phyloP scores from a whole-genome alignment of 2,113 vertebrate genomes.

The Scolopax mira region DNA sequence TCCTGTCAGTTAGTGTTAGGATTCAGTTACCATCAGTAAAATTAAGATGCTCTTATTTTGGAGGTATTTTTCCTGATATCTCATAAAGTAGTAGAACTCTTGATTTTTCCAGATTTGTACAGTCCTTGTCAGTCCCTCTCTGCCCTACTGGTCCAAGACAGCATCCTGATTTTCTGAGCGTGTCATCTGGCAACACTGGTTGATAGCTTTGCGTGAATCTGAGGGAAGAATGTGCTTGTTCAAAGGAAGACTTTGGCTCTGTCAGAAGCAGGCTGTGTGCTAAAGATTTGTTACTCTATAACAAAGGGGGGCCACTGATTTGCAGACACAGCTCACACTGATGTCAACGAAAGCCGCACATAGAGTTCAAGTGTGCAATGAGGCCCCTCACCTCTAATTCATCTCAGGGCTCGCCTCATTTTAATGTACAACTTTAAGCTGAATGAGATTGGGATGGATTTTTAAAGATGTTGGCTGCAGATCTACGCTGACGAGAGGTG shows the following conservation, averaged over 20 bases:
- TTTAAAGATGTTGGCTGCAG: conserved; percentile 55
- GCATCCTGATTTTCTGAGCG: not conserved
- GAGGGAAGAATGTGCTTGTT: conserved; percentile 16
- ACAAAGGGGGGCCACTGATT: conserved; percentile 5
- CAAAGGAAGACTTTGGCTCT: conserved; percentile 18
- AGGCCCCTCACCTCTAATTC: not conserved
- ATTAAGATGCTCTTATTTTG: not conserved
- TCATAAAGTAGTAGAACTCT: not conserved
- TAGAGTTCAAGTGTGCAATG: not conserved
- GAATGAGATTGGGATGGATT: not conserved
- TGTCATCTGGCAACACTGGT: not conserved
- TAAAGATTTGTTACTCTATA: conserved; percentile 24
- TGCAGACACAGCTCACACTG: conserved; percentile 13
- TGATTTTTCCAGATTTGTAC: not conserved
- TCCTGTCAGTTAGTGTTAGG: not conserved
- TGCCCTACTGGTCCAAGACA: not conserved
- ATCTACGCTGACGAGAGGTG: not conserved
- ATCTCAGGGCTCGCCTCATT: not conserved
- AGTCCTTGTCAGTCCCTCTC: not conserved
- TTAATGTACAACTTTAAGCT: not conserved
- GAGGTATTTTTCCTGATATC: not conserved
- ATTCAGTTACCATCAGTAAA: not conserved
- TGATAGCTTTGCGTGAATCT: not conserved
- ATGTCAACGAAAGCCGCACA: not conserved
- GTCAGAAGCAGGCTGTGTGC: conserved; percentile 3